Conservation (phyloP, 2,888 invertebrate genomes). For the Cyaniris semiargus region DNA sequence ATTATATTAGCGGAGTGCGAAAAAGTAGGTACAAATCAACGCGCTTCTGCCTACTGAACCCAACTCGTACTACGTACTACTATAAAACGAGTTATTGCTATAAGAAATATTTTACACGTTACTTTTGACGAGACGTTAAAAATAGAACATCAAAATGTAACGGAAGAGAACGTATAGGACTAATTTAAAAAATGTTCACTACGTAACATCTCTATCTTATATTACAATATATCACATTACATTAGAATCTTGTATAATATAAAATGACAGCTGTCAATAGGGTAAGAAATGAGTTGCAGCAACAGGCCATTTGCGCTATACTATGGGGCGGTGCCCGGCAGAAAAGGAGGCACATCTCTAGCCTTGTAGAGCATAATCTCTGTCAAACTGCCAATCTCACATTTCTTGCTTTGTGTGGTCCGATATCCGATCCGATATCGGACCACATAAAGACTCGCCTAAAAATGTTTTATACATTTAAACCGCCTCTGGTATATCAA, state of each 20-base stretch:
- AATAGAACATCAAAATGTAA: constrained; percentile 46
- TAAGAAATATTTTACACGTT: constrained; percentile 46
- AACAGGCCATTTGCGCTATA: constrained; percentile 25
- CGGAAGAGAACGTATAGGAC: constrained; percentile 39
- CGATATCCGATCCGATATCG: not conserved
- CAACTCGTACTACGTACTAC: constrained; percentile 31
- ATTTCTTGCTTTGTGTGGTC: not conserved
- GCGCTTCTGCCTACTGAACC: constrained; percentile 25
- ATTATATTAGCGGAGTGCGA: constrained; percentile 44
- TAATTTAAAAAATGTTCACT: constrained; percentile 44
- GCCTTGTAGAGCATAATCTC: not conserved
- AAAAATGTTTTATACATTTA: too few species aligned
- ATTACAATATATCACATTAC: constrained; percentile 73
- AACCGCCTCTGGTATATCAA: too few species aligned
- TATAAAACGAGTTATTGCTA: constrained; percentile 49
- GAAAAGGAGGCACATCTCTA: not conserved
- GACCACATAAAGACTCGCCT: not conserved
- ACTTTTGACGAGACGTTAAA: constrained; percentile 38
- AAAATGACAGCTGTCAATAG: constrained; percentile 42
- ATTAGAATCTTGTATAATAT: constrained; percentile 74
- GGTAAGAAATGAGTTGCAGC: constrained; percentile 5
- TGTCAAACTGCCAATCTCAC: not conserved
- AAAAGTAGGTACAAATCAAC: constrained; percentile 37
- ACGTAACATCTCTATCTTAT: constrained; percentile 57
- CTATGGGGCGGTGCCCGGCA: not conserved